Evolutionary conservation across 2,797 vertebrate genomes (phyloP).

Genomic region (Coendou prehensilis): DNA sequence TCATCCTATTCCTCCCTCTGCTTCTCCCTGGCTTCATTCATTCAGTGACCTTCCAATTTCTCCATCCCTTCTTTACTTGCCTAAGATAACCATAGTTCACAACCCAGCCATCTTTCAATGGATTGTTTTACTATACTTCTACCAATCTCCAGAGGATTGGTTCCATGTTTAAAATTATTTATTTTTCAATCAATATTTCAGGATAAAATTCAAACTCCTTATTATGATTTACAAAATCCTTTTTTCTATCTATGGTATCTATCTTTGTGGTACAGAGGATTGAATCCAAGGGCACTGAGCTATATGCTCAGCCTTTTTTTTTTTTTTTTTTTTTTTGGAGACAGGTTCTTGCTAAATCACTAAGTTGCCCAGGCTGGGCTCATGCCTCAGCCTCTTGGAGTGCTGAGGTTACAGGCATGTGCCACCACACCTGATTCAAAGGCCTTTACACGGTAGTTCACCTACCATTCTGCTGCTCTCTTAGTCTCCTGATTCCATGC

Average conservation of each 20-base stretch:
- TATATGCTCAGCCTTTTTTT: background rate
- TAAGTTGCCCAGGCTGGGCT: background rate
- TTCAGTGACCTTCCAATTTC: background rate
- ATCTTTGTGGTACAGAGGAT: background rate
- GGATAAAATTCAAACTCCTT: conserved; percentile 28
- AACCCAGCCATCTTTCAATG: background rate
- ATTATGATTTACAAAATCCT: background rate
- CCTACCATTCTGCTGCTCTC: background rate
- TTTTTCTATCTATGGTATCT: background rate
- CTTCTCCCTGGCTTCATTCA: background rate
- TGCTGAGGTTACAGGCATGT: background rate
- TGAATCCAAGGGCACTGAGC: background rate
- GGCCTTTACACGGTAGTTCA: background rate
- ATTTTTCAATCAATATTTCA: background rate
- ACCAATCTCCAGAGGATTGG: background rate
- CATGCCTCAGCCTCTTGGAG: background rate
- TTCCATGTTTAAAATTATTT: background rate
- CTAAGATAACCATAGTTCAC: background rate
- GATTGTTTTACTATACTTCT: too few relatives aligned
- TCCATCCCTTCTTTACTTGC: background rate
- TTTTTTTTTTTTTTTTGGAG: background rate
- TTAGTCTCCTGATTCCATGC: background rate
- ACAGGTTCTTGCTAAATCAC: background rate
- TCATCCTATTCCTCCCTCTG: background rate
- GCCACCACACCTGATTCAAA: background rate